phyloP scores from a whole-genome alignment of 1,140 invertebrate species.

The Lepidotrigona ventralis region DNA sequence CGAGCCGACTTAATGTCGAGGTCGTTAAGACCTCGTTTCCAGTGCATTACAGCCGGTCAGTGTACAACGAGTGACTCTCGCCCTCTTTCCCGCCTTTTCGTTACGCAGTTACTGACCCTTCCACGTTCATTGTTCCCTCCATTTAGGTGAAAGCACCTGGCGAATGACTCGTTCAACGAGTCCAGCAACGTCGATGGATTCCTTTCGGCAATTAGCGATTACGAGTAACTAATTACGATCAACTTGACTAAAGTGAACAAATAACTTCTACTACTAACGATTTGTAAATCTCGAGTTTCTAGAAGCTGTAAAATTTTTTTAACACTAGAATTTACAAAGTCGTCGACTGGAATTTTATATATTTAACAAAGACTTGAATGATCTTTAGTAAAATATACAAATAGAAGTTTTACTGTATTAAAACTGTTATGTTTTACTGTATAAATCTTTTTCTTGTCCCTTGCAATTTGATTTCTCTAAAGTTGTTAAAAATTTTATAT shows the following conservation, averaged over 20 bases:
- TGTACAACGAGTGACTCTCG: background rate
- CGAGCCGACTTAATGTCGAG: conserved; percentile 33
- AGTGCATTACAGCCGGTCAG: conserved; percentile 15
- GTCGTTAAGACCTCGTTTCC: conserved; percentile 52
- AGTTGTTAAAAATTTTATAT: no score
- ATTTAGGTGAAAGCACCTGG: conserved; percentile 23
- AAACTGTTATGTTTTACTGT: no score
- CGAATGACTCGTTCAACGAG: background rate
- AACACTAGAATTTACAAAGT: no score
- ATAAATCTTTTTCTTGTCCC: no score
- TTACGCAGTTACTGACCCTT: conserved; percentile 18
- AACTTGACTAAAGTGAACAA: background rate
- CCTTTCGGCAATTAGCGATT: background rate
- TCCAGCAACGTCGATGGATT: background rate
- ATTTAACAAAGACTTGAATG: no score
- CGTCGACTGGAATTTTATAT: no score
- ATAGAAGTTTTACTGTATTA: no score
- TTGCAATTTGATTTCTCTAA: no score
- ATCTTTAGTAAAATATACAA: no score
- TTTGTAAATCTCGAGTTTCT: no score
- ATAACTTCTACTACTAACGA: background rate
- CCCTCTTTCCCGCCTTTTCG: background rate
- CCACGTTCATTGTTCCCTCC: background rate
- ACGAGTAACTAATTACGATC: background rate
- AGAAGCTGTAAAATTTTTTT: no score